Base-by-base conservation (phyloP, 2,797 vertebrate genomes). In the Botia almorhae region DNA sequence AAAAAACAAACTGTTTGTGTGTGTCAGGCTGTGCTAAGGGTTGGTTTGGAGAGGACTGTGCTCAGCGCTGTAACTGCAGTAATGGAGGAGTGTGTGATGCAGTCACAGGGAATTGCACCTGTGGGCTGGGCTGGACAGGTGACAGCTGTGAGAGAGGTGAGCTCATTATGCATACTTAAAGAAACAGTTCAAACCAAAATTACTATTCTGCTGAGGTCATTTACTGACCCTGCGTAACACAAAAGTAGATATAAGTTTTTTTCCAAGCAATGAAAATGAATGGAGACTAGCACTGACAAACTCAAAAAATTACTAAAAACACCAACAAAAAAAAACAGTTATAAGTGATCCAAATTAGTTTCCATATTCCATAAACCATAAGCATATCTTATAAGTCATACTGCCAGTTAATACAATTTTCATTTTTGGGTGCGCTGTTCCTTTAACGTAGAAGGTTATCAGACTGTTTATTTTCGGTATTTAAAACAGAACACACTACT, bases 41-140 rank as follows among this genome's bases (percentile, higher is more conserved):
- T 12, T 87, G 29, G 1, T 95, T 90, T 0, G 95, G 95, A 0
- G 2, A 16, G 51, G 86, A 88, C 84, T 96, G 95, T 53, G 80
- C 74, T 82, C 90, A 84, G 63, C 2, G 0, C 23, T 96, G 95
- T 65, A 51, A 87, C 85, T 96, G 95, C 86, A 91, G 0, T 71
- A 94, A 96, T 0, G 90, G 93, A 2, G 95, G 92, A 0, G 69
- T 87, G 19, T 96, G 95, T 13, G 74, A 92, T 0, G 0, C 89
- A 0, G 16, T 83, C 7, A 46, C 90, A 0, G 95, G 95, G 74
- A 89, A 88, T 82, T 96, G 95, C 21, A 82, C 85, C 0, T 96
- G 95, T 0, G 79, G 90, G 0, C 90, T 92, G 0, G 95, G 95
- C 4, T 95, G 95, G 95, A 95, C 0, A 0, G 95, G 95, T 7